Conservation (phyloP, 2,888 invertebrate genomes). For the Taenaris catops region DNA sequence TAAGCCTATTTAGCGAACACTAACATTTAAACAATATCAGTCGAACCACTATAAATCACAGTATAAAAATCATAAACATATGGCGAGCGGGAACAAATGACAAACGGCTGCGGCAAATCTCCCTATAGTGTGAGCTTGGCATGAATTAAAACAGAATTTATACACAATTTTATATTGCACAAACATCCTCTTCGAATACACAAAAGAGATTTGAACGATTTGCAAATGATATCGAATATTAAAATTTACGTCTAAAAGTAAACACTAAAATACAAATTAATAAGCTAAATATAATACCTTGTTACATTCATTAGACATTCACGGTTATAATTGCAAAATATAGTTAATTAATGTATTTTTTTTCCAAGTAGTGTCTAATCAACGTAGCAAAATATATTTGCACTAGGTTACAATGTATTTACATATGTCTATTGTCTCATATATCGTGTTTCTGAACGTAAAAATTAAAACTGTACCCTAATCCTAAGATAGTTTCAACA, state of each 20-base stretch:
- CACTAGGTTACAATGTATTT: constrained; percentile 15
- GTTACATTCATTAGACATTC: constrained; percentile 15
- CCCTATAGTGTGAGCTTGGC: constrained; percentile 3
- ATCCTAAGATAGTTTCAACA: constrained; percentile 14
- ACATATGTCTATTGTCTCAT: constrained; percentile 13
- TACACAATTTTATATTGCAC: constrained; percentile 44
- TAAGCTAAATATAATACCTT: constrained; percentile 14
- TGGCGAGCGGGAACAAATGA: constrained; percentile 37
- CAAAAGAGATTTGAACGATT: constrained; percentile 46
- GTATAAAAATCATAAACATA: constrained; percentile 39
- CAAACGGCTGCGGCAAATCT: constrained; percentile 15
- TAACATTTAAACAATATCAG: constrained; percentile 49
- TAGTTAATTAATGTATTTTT: constrained; percentile 8
- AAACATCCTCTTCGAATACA: constrained; percentile 29
- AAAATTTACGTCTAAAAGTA: constrained; percentile 36
- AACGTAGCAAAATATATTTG: constrained; percentile 18
- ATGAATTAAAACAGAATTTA: constrained; percentile 5
- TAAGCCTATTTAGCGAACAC: constrained; percentile 38
- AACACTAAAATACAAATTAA: constrained; percentile 25
- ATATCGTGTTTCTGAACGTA: constrained; percentile 13
- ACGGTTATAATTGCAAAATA: constrained; percentile 7
- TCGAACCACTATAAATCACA: constrained; percentile 51
- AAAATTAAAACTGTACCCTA: constrained; percentile 9
- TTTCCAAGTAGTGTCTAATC: constrained; percentile 11
- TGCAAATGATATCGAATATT: constrained; percentile 68